Conservation (phyloP, 92 coral and sea anemone genomes). For the Actinernus sp. region DNA sequence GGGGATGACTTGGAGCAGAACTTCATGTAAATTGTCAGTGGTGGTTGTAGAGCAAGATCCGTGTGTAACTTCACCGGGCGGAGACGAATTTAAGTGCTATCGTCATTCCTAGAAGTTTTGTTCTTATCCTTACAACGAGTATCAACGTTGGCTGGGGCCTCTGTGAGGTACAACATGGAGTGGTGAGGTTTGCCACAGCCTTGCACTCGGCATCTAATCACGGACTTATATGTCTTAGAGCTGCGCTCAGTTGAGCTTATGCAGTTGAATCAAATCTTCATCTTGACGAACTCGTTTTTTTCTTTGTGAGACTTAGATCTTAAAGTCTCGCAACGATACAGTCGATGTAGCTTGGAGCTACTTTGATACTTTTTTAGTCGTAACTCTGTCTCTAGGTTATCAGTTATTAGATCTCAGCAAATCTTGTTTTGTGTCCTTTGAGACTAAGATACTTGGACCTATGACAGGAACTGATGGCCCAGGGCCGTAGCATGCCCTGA, state of each 20-base stretch:
- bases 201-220: conserved; percentile 26
- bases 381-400: too few relatives aligned
- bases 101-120: too few relatives aligned
- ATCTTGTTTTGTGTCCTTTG: too few relatives aligned
- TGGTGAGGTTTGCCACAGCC: conserved; percentile 68
- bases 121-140: too few relatives aligned
- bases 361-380: too few relatives aligned
- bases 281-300: conserved; percentile 45
- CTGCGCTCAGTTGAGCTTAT: conserved; percentile 49
- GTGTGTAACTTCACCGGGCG: neutral
- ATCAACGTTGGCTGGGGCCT: too few relatives aligned
- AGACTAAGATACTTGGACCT: too few relatives aligned
- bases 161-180: conserved; percentile 42
- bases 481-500: too few relatives aligned
- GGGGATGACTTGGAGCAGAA: conserved; percentile 70
- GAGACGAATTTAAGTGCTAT: neutral
- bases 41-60: conserved; percentile 3
- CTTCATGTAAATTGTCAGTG: conserved; percentile 11
- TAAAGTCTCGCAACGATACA: conserved; percentile 57
- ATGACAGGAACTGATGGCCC: too few relatives aligned
- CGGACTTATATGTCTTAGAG: conserved; percentile 45
- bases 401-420: too few relatives aligned
- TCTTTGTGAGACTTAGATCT: conserved; percentile 40
- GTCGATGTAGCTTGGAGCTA: conserved; percentile 30
- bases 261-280: conserved; percentile 59